Conservation (phyloP, 2,797 vertebrate species). For the Borostomias antarcticus region DNA sequence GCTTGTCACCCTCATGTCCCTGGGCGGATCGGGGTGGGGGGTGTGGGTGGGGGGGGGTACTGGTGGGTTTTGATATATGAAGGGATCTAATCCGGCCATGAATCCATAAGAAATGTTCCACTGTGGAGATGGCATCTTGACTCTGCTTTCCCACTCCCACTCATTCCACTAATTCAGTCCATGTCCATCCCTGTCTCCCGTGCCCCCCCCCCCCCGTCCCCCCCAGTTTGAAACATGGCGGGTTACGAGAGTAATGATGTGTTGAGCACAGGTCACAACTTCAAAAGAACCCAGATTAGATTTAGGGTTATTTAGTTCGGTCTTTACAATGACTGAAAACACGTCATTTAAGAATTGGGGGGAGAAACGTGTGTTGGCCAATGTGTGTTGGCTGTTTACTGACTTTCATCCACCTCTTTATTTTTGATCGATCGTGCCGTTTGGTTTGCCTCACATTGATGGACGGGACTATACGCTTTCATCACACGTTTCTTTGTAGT, state of each 20-base stretch:
- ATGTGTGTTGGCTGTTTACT: too few relatives aligned
- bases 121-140: conserved; percentile 33
- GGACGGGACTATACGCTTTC: too few relatives aligned
- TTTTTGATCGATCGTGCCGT: too few relatives aligned
- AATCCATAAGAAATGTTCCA: conserved; percentile 45
- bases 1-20: conserved; percentile 61
- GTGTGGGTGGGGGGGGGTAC: too few relatives aligned
- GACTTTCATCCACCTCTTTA: too few relatives aligned
- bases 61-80: conserved; percentile 50
- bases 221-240: conserved; percentile 30
- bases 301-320: not conserved
- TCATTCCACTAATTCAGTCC: conserved; percentile 17
- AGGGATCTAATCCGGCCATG: conserved; percentile 49
- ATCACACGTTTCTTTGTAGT: conserved; percentile 18
- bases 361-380: too few relatives aligned
- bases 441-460: too few relatives aligned
- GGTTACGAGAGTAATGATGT: conserved; percentile 37
- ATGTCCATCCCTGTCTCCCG: conserved; percentile 2
- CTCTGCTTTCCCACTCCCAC: conserved; percentile 34
- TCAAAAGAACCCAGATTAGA: conserved; percentile 38
- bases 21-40: conserved; percentile 55
- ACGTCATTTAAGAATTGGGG: too few relatives aligned
- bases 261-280: conserved; percentile 50
- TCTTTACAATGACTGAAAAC: conserved; percentile 17
- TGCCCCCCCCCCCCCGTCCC: conserved; percentile 19